phyloP scores from a whole-genome alignment of 2,113 vertebrate genomes.

The Callospermophilus lateralis region DNA sequence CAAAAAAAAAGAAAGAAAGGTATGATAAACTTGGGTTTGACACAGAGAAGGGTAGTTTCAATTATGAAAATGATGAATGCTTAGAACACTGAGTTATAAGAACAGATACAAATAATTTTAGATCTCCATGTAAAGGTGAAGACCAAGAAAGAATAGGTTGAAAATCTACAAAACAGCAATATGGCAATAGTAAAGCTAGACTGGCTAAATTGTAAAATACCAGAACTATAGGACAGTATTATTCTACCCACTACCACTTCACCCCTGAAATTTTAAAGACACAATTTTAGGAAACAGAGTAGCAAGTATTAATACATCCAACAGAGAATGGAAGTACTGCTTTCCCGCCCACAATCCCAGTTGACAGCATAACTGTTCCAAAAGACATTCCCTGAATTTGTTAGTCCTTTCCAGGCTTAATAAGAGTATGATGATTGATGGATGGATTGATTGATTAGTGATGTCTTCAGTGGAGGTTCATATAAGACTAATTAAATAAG shows the following conservation, averaged over 20 bases:
- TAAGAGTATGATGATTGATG: not conserved
- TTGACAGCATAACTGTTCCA: not conserved
- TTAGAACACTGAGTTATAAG: not conserved
- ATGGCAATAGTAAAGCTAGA: not conserved
- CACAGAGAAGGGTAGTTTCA: constrained; percentile 4
- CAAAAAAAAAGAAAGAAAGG: no score
- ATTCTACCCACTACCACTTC: rapidly evolving
- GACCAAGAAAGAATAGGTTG: not conserved
- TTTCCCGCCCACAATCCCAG: not conserved
- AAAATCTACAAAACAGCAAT: not conserved
- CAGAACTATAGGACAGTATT: not conserved
- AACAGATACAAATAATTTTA: not conserved
- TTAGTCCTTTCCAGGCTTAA: not conserved
- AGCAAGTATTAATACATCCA: not conserved
- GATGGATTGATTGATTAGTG: not conserved
- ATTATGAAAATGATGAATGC: not conserved
- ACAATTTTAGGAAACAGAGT: not conserved
- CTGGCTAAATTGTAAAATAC: not conserved
- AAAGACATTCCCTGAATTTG: not conserved
- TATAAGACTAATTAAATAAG: not conserved
- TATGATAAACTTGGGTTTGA: not conserved
- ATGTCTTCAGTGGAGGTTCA: not conserved
- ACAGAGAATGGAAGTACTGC: not conserved
- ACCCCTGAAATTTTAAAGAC: not conserved
- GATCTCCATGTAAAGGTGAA: not conserved